Evolutionary conservation across 2,113 vertebrate genomes (phyloP), one percentile per base, ranked within the genome.

Genomic region (Stegastes partitus): DNA sequence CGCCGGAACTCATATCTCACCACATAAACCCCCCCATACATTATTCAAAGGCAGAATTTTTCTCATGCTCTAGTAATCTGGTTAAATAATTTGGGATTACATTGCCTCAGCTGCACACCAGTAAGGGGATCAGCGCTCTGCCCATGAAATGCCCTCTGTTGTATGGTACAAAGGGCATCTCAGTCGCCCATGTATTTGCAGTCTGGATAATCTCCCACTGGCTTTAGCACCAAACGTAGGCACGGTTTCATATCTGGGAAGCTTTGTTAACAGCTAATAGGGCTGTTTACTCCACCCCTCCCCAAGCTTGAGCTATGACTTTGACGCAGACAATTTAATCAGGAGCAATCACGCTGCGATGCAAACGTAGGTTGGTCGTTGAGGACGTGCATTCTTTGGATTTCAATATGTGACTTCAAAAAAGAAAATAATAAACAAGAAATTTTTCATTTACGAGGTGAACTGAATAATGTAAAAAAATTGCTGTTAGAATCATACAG

Each of bases 51-150:
- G 81, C 44, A 42, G 58, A 86, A 68, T 81, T 86, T 82, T 86
- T 81, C 85, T 87, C 88, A 89, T 92, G 90, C 84, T 79, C 88
- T 82, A 74, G 83, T 93, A 91, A 93, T 93, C 91, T 93, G 86
- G 93, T 93, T 93, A 93, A 93, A 93, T 91, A 90, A 91, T 93
- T 93, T 89, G 85, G 91, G 87, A 92, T 94, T 93, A 93, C 89
- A 93, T 77, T 82, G 88, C 87, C 65, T 88, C 82, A 82, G 82
- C 76, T 64, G 67, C 70, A 86, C 84, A 90, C 84, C 83, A 85
- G 79, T 80, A 85, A 90, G 83, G 87, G 85, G 87, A 94, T 94
- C 92, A 94, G 71, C 34, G 58, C 72, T 85, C 70, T 88, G 87
- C 83, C 91, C 86, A 89, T 92, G 87, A 88, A 90, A 92, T 87